These are phyloP conservation scores for Dermatemys mawii DNA, from an alignment of 2,113 vertebrate genomes.

Conservation along the genomic window DNA sequence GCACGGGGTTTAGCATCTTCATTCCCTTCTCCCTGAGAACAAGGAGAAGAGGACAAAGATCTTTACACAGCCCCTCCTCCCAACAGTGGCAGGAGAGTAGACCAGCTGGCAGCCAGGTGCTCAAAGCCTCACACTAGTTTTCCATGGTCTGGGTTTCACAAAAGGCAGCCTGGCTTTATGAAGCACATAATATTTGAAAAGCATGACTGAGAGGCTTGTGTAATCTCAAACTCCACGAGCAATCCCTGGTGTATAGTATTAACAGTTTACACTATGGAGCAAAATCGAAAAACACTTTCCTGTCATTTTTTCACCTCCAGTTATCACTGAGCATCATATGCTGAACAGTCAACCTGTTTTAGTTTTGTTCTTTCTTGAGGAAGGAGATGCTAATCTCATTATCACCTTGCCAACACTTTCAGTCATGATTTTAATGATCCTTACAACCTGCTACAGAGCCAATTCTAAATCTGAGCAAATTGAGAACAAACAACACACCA, in stretches of 20 bases:
- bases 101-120: background rate
- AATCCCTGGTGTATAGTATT: background rate
- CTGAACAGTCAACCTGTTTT: constrained; percentile 22
- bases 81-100: background rate
- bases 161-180: background rate
- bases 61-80: background rate
- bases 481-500: background rate
- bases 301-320: constrained; percentile 2
- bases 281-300: background rate
- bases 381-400: constrained; percentile 54
- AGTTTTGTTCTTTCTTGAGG: constrained; percentile 44
- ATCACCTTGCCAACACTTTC: constrained; percentile 50
- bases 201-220: accelerated
- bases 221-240: accelerated
- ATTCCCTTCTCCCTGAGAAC: background rate
- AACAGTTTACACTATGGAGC: background rate
- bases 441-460: constrained; percentile 14
- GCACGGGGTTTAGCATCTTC: background rate
- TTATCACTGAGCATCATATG: constrained; percentile 8
- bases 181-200: background rate
- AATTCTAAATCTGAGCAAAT: constrained; percentile 32
- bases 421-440: background rate
- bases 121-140: background rate
- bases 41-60: background rate
- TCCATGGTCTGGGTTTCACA: background rate